These are phyloP conservation scores for Alligator mississippiensis DNA, from an alignment of 2,113 vertebrate species.

Conservation along the genomic window DNA sequence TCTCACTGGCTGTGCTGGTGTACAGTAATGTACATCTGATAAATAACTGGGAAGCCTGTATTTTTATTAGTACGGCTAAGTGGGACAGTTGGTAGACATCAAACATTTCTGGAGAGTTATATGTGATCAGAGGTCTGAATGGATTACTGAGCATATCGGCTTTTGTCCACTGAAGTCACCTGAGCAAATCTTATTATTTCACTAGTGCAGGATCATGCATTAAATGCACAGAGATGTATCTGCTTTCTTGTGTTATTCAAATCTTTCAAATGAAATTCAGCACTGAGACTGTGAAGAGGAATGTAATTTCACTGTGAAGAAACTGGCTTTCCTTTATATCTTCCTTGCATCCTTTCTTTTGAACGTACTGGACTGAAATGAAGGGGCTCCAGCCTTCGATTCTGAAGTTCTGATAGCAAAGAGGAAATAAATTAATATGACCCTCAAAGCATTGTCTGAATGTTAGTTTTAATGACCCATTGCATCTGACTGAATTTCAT, in stretches of 20 bases:
- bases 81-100: background rate
- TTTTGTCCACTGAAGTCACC: rapidly evolving
- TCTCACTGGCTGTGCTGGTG: background rate
- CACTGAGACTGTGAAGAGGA: background rate
- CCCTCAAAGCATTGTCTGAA: background rate
- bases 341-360: background rate
- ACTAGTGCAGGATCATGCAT: background rate
- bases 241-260: rapidly evolving
- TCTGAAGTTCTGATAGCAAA: background rate
- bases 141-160: background rate
- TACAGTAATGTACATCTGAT: background rate
- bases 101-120: background rate
- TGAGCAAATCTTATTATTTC: background rate
- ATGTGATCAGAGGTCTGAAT: background rate
- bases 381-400: background rate
- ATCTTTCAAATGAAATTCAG: background rate
- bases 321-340: background rate
- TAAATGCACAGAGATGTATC: background rate
- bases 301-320: background rate
- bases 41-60: background rate
- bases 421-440: background rate
- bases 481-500: background rate
- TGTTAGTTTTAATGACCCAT: background rate
- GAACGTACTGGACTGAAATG: background rate
- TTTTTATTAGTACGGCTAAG: rapidly evolving